Percentiles rank a stretch among this genome's conserved stretches.
Conservation (phyloP, 1,140 invertebrate species). For the Latrodectus geometricus region DNA sequence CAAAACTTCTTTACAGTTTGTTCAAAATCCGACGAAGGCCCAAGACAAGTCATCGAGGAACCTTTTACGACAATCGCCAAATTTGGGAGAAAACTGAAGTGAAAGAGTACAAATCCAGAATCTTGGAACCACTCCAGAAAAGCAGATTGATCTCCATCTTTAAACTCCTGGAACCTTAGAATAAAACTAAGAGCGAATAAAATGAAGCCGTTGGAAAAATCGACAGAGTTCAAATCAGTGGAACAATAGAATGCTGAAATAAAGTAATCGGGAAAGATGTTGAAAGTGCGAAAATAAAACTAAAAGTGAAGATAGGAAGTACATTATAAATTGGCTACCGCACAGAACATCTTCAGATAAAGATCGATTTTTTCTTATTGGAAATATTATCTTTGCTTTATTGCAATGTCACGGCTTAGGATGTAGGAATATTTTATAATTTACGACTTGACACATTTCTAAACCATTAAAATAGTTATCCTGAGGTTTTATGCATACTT, state of each 20-base stretch:
- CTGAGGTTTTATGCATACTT: no score
- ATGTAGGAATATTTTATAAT: no score
- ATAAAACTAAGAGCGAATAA: constrained; percentile 16
- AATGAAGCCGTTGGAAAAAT: constrained; percentile 20
- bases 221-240: constrained; percentile 44
- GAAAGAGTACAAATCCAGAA: constrained; percentile 22
- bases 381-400: no score
- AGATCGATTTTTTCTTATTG: no score
- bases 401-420: no score
- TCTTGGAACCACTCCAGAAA: constrained; percentile 35
- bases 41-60: constrained; percentile 23
- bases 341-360: no score
- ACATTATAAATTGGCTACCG: no score
- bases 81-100: constrained; percentile 20
- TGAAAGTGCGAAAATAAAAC: constrained; percentile 32
- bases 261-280: constrained; percentile 45
- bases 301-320: not conserved
- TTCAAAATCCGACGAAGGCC: constrained; percentile 9
- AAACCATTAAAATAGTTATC: no score
- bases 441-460: no score
- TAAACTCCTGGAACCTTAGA: not conserved
- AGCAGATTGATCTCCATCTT: constrained; percentile 38
- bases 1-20: constrained; percentile 35
- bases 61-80: constrained; percentile 48
- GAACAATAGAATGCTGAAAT: constrained; percentile 36